phyloP scores from a whole-genome alignment of 2,797 vertebrate genomes.

The Phaenicophaeus curvirostris region DNA sequence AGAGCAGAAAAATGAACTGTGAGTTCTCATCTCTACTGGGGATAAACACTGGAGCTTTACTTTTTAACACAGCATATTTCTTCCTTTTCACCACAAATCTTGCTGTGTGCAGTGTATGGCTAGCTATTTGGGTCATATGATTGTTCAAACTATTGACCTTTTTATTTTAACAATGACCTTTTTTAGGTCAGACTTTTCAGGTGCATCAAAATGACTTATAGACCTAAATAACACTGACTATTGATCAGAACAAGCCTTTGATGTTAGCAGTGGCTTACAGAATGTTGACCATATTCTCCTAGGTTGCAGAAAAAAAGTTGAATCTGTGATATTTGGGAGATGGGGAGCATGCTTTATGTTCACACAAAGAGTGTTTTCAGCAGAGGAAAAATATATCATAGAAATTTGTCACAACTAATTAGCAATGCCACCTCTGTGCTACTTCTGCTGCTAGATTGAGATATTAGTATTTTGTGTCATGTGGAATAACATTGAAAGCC shows the following conservation, averaged over 20 bases:
- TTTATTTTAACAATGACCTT: background rate
- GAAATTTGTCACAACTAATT: background rate
- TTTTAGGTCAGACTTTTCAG: background rate
- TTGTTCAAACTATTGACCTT: background rate
- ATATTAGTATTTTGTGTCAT: background rate
- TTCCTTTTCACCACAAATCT: background rate
- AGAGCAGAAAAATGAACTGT: background rate
- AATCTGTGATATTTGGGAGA: rapidly evolving
- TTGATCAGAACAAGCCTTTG: background rate
- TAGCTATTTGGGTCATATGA: background rate
- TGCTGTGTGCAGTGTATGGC: background rate
- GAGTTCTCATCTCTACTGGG: background rate
- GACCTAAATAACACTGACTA: background rate
- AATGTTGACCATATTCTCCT: background rate
- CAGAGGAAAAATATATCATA: background rate
- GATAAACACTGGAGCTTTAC: background rate
- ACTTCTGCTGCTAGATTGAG: background rate
- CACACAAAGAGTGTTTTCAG: background rate
- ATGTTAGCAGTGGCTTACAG: background rate
- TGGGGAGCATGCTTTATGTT: background rate
- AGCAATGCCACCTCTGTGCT: rapidly evolving
- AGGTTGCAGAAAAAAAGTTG: background rate
- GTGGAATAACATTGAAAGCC: background rate
- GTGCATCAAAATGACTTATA: background rate
- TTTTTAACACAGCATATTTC: background rate